Percentiles rank a stretch among this genome's conserved stretches.
phyloP scores from a whole-genome alignment of 2,888 invertebrate species.

The Phasia obesa region DNA sequence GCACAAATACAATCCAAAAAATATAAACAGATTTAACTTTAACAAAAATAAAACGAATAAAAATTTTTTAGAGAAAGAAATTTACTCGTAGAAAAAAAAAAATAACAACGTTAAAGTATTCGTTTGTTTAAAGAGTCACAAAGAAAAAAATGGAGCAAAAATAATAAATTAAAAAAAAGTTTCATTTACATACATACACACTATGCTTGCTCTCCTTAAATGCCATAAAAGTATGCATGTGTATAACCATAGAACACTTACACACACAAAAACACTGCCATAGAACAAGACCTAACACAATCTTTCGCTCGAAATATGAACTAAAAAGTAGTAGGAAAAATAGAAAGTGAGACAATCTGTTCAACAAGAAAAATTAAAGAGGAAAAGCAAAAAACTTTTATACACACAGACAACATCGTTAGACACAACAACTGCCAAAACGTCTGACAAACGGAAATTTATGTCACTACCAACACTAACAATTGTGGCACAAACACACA shows the following conservation, averaged over 20 bases:
- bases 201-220: background rate
- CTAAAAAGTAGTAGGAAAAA: conserved; percentile 42
- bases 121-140: conserved; percentile 7
- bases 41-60: conserved; percentile 21
- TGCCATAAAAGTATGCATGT: background rate
- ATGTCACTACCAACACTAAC: conserved; percentile 69
- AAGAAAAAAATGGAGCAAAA: conserved; percentile 54
- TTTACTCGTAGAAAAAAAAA: conserved; percentile 42
- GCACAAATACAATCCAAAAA: conserved; percentile 21
- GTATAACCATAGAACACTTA: background rate
- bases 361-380: conserved; percentile 49
- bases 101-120: conserved; percentile 59
- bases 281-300: conserved; percentile 61
- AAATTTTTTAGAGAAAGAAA: conserved; percentile 31
- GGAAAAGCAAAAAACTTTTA: conserved; percentile 10
- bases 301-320: conserved; percentile 32
- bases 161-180: conserved; percentile 38
- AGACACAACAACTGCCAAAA: conserved; percentile 50
- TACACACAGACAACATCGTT: conserved; percentile 24
- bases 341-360: conserved; percentile 71
- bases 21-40: conserved; percentile 53
- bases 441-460: conserved; percentile 68
- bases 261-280: conserved; percentile 1
- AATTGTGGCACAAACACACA: conserved; percentile 17
- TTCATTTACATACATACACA: conserved; percentile 15